Evolutionary conservation across 2,797 vertebrate species (phyloP), one percentile per base, ranked within the genome.

Genomic region (Synanceia verrucosa): DNA sequence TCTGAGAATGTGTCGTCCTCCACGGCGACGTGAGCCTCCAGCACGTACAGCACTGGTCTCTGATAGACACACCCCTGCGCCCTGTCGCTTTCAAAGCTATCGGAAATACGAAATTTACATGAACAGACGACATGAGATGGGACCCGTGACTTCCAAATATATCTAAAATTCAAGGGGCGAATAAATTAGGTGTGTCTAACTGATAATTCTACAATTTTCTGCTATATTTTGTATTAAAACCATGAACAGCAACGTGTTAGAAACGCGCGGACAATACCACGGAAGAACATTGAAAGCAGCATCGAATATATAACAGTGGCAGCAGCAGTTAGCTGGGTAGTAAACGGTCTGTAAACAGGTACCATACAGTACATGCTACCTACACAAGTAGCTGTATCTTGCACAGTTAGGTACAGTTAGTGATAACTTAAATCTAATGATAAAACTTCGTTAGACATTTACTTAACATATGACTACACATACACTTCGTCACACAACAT

Each of bases 31-130:
- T 1, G 10, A 21, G 13, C 55, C 1, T 9, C 31, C 53, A 0
- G 85, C 92, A 92, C 92, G 90, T 90, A 91, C 31, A 5, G 1
- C 26, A 12, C 0, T 14, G 51, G 7, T 46, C 23, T 3, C 26
- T 16, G 31, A 6, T 12, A 46, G 57, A 58, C 81, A 66, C 87
- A 65, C 84, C 87, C 64, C 70, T n/a, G 2, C 1, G 1, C 8
- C 3, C 0, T 64, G 83, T 4, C 65, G 65, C 73, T 2, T 89
- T 89, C 57, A 53, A 0, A 0, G 0, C 10, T 9, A 0, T 79
- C 24, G 64, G 78, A 88, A 80, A 78, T 56, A 1, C 0, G 1
- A 26, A 0, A 24, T 0, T 0, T 5, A 1, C 10, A 1, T 44
- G 1, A n/a, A 24, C 2, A 33, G 2, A 37, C 1, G 0, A 10